phyloP scores from a whole-genome alignment of 2,113 vertebrate genomes.

The Etheostoma cragini region DNA sequence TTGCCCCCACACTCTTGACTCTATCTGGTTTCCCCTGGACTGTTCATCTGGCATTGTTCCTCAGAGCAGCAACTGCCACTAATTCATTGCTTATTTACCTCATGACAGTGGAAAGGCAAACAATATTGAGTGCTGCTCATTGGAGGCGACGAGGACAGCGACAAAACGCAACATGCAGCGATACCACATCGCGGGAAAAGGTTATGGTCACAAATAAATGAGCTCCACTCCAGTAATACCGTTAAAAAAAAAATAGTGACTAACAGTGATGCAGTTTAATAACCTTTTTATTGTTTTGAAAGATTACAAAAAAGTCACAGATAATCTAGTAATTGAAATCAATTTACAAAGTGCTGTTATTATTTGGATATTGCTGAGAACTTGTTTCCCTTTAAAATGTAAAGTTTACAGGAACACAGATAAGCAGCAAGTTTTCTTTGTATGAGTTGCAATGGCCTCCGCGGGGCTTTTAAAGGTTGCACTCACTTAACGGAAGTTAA shows the following conservation, averaged over 20 bases:
- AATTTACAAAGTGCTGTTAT: constrained; percentile 35
- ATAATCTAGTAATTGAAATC: constrained; percentile 51
- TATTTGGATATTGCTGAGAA: constrained; percentile 16
- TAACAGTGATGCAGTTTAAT: constrained; percentile 38
- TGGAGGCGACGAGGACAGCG: constrained; percentile 33
- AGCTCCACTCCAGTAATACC: constrained; percentile 10
- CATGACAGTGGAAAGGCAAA: constrained; percentile 76
- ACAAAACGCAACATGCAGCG: constrained; percentile 11
- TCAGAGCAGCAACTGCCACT: constrained; percentile 64
- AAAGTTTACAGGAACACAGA: not conserved
- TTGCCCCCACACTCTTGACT: constrained; percentile 62
- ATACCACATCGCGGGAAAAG: constrained; percentile 15
- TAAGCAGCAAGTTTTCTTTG: constrained; percentile 12
- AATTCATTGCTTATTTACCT: constrained; percentile 82
- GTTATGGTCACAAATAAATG: constrained; percentile 52
- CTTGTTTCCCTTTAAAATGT: not conserved
- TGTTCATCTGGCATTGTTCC: constrained; percentile 77
- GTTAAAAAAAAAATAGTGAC: not conserved
- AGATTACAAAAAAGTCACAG: not conserved
- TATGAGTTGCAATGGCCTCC: constrained; percentile 1
- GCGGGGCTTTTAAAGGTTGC: not conserved
- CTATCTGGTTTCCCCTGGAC: constrained; percentile 80
- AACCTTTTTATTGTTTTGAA: constrained; percentile 39
- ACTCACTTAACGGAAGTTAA: not conserved
- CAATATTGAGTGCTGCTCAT: constrained; percentile 68